phyloP scores from a whole-genome alignment of 1,140 invertebrate species.

The Pseudachorutes palmiensis region DNA sequence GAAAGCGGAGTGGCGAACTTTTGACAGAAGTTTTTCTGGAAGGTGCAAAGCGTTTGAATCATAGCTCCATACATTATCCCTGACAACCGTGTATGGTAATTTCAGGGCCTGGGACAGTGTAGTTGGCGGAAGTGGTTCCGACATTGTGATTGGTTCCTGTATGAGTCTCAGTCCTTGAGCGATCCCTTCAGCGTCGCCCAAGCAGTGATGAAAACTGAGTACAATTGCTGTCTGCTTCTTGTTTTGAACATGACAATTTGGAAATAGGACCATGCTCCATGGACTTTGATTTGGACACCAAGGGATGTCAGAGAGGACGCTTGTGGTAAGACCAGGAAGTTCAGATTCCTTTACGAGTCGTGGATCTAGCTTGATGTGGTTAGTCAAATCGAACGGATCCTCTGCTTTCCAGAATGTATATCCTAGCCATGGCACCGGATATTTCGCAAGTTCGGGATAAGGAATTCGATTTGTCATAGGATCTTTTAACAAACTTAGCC shows the following conservation, averaged over 20 bases:
- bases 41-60: neutral
- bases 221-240: neutral
- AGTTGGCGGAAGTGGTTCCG: neutral
- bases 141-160: neutral
- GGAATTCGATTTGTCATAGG: neutral
- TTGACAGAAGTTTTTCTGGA: neutral
- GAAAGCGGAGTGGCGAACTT: neutral
- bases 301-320: neutral
- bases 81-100: neutral
- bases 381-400: neutral
- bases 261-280: neutral
- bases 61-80: neutral
- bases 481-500: neutral
- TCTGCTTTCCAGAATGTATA: neutral
- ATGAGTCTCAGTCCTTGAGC: neutral
- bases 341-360: neutral
- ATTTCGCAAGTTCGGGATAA: neutral
- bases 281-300: neutral
- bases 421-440: neutral
- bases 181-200: neutral
- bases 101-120: neutral
- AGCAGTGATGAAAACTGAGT: neutral
- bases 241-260: neutral
- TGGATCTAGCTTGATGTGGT: neutral
- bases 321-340: neutral